phyloP scores from a whole-genome alignment of 2,797 vertebrate species.

The Mormyrops attenuatus region DNA sequence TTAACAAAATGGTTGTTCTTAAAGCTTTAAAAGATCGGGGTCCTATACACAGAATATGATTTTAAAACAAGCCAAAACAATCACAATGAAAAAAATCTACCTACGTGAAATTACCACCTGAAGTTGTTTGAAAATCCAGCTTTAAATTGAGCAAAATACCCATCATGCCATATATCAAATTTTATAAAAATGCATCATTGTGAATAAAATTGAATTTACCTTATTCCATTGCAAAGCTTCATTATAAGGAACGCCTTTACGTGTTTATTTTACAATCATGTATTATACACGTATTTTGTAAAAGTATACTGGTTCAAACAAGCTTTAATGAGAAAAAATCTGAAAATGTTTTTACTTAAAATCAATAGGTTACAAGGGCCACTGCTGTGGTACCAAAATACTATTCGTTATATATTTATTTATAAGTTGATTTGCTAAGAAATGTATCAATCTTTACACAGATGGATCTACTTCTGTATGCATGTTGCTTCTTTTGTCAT shows the following conservation, averaged over 20 bases:
- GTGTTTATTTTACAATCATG: neutral
- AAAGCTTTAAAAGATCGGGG: neutral
- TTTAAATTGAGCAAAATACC: neutral
- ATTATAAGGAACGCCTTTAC: neutral
- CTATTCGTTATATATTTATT: neutral
- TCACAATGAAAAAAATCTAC: neutral
- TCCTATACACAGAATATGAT: neutral
- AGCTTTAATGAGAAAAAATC: neutral
- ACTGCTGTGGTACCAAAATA: neutral
- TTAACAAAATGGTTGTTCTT: neutral
- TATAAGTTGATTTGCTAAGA: neutral
- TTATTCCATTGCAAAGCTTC: neutral
- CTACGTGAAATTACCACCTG: neutral
- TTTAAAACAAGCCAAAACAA: neutral
- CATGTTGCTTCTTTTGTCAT: constrained; percentile 13
- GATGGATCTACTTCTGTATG: constrained; percentile 46
- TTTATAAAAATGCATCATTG: neutral
- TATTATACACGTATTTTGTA: neutral
- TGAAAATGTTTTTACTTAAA: neutral
- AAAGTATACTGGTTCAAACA: neutral
- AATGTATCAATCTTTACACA: neutral
- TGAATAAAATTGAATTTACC: neutral
- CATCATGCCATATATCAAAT: neutral
- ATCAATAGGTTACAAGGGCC: neutral
- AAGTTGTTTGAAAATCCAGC: neutral